Evolutionary conservation across 2,888 invertebrate species (phyloP).

Genomic region (Caenorhabditis sinica): DNA sequence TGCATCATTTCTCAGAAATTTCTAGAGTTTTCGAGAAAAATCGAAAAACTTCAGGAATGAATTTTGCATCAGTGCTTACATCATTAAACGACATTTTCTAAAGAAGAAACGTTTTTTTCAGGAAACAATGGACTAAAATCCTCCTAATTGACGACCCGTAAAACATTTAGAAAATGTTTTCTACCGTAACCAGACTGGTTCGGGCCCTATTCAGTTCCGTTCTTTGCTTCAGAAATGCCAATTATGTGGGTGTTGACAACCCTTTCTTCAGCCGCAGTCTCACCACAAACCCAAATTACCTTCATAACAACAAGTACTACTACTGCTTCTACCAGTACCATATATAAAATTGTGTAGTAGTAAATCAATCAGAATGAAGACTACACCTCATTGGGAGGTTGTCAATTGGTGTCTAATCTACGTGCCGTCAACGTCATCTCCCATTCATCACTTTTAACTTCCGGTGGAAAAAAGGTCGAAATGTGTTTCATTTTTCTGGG

Average conservation of each 20-base stretch:
- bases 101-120: not conserved
- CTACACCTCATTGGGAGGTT: not conserved
- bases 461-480: not conserved
- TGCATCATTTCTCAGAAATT: constrained; percentile 33
- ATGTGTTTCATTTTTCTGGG: not conserved
- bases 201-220: constrained; percentile 9
- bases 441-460: constrained; percentile 30
- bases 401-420: constrained; percentile 12
- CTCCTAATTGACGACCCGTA: constrained; percentile 10
- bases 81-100: not conserved
- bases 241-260: constrained; percentile 33
- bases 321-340: constrained; percentile 15
- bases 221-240: constrained; percentile 11
- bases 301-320: constrained; percentile 7
- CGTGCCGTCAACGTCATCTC: constrained; percentile 24
- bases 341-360: not conserved
- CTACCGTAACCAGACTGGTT: constrained; percentile 23
- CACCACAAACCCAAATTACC: constrained; percentile 20
- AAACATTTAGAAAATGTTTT: not conserved
- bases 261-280: constrained; percentile 24
- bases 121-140: not conserved
- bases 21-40: constrained; percentile 28
- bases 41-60: constrained; percentile 4
- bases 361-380: constrained; percentile 37
- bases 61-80: constrained; percentile 27